These are phyloP conservation scores for Odobenus rosmarus DNA, from an alignment of 2,113 vertebrate species.

Conservation along the genomic window DNA sequence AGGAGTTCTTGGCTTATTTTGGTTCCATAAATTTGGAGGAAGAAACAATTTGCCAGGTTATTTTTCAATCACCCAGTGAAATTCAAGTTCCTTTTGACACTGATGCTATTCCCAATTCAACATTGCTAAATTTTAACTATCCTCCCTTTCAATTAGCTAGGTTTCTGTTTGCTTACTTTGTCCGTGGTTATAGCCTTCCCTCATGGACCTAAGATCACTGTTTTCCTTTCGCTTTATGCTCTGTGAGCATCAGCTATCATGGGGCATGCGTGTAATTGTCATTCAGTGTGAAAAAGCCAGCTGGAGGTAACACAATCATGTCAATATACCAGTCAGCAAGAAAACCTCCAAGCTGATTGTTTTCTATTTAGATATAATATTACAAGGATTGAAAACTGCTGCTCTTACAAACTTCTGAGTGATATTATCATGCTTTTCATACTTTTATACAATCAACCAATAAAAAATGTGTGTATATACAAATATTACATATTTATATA, in stretches of 20 bases:
- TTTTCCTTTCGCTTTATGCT: constrained; percentile 79
- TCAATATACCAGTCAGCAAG: constrained; percentile 73
- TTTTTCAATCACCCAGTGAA: constrained; percentile 62
- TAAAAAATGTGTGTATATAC: constrained; percentile 17
- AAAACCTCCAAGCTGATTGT: constrained; percentile 67
- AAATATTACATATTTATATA: not conserved
- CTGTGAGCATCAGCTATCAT: constrained; percentile 75
- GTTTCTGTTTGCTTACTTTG: constrained; percentile 70
- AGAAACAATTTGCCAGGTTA: constrained; percentile 40
- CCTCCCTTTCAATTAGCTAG: constrained; percentile 70
- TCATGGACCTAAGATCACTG: constrained; percentile 71
- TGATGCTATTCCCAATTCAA: constrained; percentile 62
- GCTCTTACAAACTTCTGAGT: constrained; percentile 50
- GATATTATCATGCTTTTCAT: constrained; percentile 24
- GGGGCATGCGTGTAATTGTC: constrained; percentile 74
- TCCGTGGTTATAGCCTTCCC: constrained; percentile 57
- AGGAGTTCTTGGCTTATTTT: not conserved
- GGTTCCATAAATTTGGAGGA: not conserved
- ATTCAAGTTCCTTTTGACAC: constrained; percentile 62
- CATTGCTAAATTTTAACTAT: constrained; percentile 66
- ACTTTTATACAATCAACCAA: constrained; percentile 45
- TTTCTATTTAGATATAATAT: constrained; percentile 64
- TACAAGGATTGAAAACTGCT: constrained; percentile 56
- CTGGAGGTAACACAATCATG: constrained; percentile 72
- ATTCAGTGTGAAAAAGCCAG: constrained; percentile 79